Percentiles rank a stretch among this genome's conserved stretches.
Evolutionary conservation across 1,140 invertebrate species (phyloP).

Genomic region (Magallana ariakensis): DNA sequence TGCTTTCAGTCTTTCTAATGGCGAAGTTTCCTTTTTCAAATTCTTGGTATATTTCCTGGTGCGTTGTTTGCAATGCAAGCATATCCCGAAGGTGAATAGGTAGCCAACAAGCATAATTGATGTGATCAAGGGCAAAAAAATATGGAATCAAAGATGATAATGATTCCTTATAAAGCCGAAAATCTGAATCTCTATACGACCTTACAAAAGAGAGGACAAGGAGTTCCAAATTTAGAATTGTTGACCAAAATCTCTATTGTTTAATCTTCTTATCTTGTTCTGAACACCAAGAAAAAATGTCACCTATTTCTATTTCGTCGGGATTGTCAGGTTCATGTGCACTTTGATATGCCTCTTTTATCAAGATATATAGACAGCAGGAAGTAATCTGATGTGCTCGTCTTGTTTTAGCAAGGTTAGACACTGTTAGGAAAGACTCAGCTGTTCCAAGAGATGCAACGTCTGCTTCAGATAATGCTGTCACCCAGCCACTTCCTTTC

Average conservation of each 20-base stretch:
- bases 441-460: constrained; percentile 55
- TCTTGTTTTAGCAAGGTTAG: too few species aligned
- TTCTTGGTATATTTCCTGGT: constrained; percentile 53
- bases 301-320: too few species aligned
- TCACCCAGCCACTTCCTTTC: constrained; percentile 4
- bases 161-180: constrained; percentile 60
- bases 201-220: constrained; percentile 46
- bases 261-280: too few species aligned
- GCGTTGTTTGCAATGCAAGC: background rate
- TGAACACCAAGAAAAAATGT: too few species aligned
- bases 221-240: constrained; percentile 41
- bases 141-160: constrained; percentile 59
- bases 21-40: constrained; percentile 60
- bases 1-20: constrained; percentile 27
- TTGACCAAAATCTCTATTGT: constrained; percentile 59
- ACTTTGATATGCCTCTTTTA: too few species aligned
- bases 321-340: too few species aligned
- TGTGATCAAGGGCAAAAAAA: constrained; percentile 65
- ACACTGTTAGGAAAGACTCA: constrained; percentile 57
- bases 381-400: too few species aligned
- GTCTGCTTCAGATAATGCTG: constrained; percentile 35
- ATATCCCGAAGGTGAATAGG: constrained; percentile 67
- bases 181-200: constrained; percentile 59
- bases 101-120: constrained; percentile 67
- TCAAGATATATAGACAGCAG: too few species aligned